Percentiles rank a stretch among this genome's conserved stretches.
phyloP scores from a whole-genome alignment of 1,140 invertebrate genomes.

The Samia ricini region DNA sequence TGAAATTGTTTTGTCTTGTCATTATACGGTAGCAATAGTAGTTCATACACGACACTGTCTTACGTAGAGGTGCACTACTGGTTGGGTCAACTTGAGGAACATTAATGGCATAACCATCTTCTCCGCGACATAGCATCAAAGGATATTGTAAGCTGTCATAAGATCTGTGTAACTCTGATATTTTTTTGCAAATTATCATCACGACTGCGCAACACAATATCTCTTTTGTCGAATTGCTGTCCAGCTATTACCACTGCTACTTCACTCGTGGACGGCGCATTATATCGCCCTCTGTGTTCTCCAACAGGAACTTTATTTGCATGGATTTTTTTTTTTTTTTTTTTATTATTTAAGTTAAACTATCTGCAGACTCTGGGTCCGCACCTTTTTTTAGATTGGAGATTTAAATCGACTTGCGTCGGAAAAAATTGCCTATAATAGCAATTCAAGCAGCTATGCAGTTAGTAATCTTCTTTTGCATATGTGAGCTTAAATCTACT shows the following conservation, averaged over 20 bases:
- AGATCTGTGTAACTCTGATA: slow-evolving; percentile 29
- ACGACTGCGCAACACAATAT: slow-evolving; percentile 28
- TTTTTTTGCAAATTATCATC: slow-evolving; percentile 28
- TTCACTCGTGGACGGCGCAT: slow-evolving; percentile 31
- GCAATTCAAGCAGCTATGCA: no score
- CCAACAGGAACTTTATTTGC: slow-evolving; percentile 29
- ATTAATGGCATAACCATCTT: slow-evolving; percentile 35
- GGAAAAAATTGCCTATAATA: no score
- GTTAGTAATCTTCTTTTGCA: no score
- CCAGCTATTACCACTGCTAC: slow-evolving; percentile 30
- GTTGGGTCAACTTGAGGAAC: slow-evolving; percentile 30
- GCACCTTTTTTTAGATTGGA: no score
- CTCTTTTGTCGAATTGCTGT: slow-evolving; percentile 32
- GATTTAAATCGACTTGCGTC: no score
- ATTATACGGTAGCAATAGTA: slow-evolving; percentile 36
- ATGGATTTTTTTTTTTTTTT: no score
- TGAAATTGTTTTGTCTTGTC: slow-evolving; percentile 33
- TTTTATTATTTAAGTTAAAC: no score
- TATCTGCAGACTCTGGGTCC: no score
- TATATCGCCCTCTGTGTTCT: slow-evolving; percentile 33
- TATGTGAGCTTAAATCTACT: no score
- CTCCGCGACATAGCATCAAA: slow-evolving; percentile 29
- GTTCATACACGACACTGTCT: slow-evolving; percentile 38
- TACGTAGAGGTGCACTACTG: slow-evolving; percentile 24
- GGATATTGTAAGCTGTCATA: slow-evolving; percentile 32